Evolutionary conservation across 2,888 invertebrate species (phyloP), one percentile per base, ranked within the genome.

Genomic region (Drosophila ustulata): DNA sequence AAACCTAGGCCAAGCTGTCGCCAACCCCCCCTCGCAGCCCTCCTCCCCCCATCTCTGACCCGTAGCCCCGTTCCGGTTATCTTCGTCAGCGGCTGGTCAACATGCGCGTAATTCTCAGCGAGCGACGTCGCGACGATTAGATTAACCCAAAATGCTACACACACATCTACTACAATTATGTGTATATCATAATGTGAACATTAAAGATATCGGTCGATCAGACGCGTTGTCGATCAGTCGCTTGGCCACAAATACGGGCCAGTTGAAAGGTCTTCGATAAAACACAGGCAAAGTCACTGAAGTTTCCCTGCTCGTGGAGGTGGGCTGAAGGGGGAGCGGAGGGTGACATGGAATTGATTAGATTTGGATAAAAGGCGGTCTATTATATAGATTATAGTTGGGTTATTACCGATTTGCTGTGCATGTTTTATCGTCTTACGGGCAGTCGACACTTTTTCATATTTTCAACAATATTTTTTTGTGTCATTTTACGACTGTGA

Each of bases 361-460:
- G 90, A 87, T 87, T 88, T 87, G 90, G 87, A 89, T 87, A 89
- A 81, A 89, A 89, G 89, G 71, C 89, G 80, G 78, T 73, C 67
- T 73, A 69, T 78, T 78, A 80, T 86, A 88, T 88, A 85, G 89
- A 89, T 89, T 89, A 89, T 69, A 84, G 56, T 53, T 64, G 67
- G 59, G 65, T 71, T 73, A 73, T 80, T 50, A 71, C 39, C 86
- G 88, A 83, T 87, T 82, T 81, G 63, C 56, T 53, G 43, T 25
- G 7, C 49, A 41, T 34, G 62, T 67, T 61, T 68, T 78, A 81
- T 84, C 79, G 61, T 55, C 69, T 13, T 47, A 28, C 57, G 47
- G 39, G 26, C 52, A 51, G 50, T 30, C 47, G 53, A 59, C 58
- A 65, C 28, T 56, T 64, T 45, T 57, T 30, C 37, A 37, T n/a